phyloP scores from a whole-genome alignment of 2,888 invertebrate species.

The Thymelicus lineola region DNA sequence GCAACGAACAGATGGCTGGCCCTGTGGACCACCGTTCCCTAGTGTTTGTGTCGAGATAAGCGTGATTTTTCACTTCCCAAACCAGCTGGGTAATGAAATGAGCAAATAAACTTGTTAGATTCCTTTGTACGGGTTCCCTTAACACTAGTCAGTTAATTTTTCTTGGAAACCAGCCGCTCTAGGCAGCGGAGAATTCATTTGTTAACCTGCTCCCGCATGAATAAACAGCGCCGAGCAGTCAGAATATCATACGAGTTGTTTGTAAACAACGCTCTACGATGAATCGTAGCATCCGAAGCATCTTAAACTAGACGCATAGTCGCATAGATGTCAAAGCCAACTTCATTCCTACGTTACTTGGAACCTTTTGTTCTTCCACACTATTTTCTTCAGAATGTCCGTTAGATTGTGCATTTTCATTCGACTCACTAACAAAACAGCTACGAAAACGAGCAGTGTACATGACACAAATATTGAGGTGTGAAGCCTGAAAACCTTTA shows the following conservation, averaged over 20 bases:
- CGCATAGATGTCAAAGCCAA: conserved; percentile 66
- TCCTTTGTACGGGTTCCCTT: conserved; percentile 66
- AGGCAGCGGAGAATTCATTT: conserved; percentile 42
- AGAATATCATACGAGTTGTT: conserved; percentile 57
- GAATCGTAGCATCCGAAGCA: conserved; percentile 56
- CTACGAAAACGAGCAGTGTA: conserved; percentile 40
- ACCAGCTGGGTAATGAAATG: conserved; percentile 76
- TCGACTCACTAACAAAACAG: not conserved
- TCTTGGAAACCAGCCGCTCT: conserved; percentile 57
- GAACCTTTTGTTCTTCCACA: conserved; percentile 14
- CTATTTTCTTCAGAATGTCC: not conserved
- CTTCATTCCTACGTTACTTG: conserved; percentile 48
- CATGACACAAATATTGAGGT: conserved; percentile 15
- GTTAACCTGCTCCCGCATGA: conserved; percentile 42
- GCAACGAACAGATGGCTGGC: conserved; percentile 83
- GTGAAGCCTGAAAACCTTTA: conserved; percentile 55
- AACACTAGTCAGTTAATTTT: conserved; percentile 70
- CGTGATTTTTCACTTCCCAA: conserved; percentile 83
- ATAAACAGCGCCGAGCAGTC: conserved; percentile 45
- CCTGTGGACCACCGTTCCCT: conserved; percentile 74
- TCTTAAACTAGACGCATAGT: conserved; percentile 57
- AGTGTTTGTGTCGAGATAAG: conserved; percentile 75
- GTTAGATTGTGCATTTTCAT: conserved; percentile 2
- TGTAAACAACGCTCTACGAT: conserved; percentile 69
- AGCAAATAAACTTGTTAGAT: conserved; percentile 72